Evolutionary conservation across 1,140 invertebrate genomes (phyloP), one percentile per base, ranked within the genome.

Genomic region (Schlechtendalia chinensis): DNA sequence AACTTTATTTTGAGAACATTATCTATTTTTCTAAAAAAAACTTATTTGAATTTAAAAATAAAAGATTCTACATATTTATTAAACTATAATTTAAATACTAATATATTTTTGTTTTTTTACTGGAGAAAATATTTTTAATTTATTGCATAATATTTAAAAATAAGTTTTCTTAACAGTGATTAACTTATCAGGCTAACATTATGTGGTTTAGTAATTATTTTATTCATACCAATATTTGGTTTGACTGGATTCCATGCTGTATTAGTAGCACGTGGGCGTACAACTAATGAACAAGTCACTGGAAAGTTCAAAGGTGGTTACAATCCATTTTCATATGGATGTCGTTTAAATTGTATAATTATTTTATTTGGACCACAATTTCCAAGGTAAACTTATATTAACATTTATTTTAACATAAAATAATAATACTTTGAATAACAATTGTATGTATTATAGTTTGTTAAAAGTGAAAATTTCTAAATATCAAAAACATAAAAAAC

Each of bases 281-380:
- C 98, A n/a, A 99, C 98, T 81, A 99, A 99, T 88, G 98, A 99
- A 88, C 98, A 99, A 89, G 96, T 99, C 50, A 98, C 97, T 5
- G 96, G 96, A 58, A 98, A 98, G 89, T 98, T 98, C 88, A 95
- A 96, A 86, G 95, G 95, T 74, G 96, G 96, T 32, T 96, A 95
- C 86, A 98, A 98, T 90, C 97, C 97, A 79, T 98, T 98, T 87
- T 96, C 95, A 10, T 89, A 92, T 86, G 96, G 96, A 58, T 98
- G 96, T 86, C 92, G 93, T 88, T 90, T 91, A 84, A 99, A 99
- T 86, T 98, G 96, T 87, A 96, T 94, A 86, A 96, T 96, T 86
- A 93, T 93, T 82, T 91, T 98, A 84, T 98, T 96, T 88, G 96
- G 96, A 83, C 96, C 96, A 71, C 93, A 96, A 87, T 98, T 95